Conservation (phyloP, 2,888 invertebrate genomes). For the Diarsia dahlii region DNA sequence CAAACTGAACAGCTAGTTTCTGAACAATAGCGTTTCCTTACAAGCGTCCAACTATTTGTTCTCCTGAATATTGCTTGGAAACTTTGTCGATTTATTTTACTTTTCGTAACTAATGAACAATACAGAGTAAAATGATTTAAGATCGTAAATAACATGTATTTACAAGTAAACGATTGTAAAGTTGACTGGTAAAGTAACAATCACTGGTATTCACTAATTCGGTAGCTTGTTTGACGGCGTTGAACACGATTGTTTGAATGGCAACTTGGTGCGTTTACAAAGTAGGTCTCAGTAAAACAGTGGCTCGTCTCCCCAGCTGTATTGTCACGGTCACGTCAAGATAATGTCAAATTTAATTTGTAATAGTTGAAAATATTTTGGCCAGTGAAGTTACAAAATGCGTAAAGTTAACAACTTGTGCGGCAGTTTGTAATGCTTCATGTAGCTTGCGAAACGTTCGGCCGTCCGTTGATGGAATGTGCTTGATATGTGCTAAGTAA, state of each 20-base stretch:
- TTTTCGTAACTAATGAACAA: conserved; percentile 34
- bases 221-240: conserved; percentile 34
- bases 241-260: conserved; percentile 36
- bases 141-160: conserved; percentile 12
- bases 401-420: conserved; percentile 64
- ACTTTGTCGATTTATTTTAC: conserved; percentile 47
- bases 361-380: conserved; percentile 67
- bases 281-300: conserved; percentile 57
- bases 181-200: conserved; percentile 33
- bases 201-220: conserved; percentile 30
- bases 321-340: conserved; percentile 68
- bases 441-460: conserved; percentile 62
- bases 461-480: conserved; percentile 61
- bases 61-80: conserved; percentile 24
- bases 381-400: conserved; percentile 63
- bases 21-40: conserved; percentile 36
- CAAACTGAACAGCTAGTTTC: conserved; percentile 38
- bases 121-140: conserved; percentile 11
- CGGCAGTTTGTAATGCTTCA: conserved; percentile 64
- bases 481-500: conserved; percentile 66
- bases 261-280: conserved; percentile 38
- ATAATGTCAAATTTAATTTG: conserved; percentile 68
- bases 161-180: conserved; percentile 22
- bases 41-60: conserved; percentile 29
- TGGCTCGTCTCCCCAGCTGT: conserved; percentile 47